Base-by-base conservation (phyloP, 2,797 vertebrate genomes). In the Valencia hispanica region DNA sequence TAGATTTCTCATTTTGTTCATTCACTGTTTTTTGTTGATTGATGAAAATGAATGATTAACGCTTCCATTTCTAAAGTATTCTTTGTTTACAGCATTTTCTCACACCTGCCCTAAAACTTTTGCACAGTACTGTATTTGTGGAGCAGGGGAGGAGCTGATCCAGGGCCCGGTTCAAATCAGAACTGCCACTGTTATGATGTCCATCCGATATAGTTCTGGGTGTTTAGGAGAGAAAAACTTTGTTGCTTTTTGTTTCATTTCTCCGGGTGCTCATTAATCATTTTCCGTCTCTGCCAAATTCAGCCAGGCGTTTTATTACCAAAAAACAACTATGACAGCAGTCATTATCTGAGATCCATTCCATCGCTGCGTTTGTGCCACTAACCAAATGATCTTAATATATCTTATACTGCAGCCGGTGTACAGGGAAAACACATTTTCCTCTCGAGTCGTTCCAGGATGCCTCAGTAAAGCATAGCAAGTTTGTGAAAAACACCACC, bases 301-400 rank as follows among this genome's bases (percentile, higher is more conserved):
- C 48, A 55, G 12, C 68, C 51, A 41, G n/a, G 25, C n/a, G 70
- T 27, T 72, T 72, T 74, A 45, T 75, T 71, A 55, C 73, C 48
- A 43, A 70, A 59, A 72, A 48, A 9, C 68, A 57, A 55, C 59
- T 55, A 36, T 59, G 59, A 80, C 78, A 41, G 39, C 63, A 57
- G 69, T 68, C 79, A 72, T 75, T 75, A 59, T 61, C 66, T 30
- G 63, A 47, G 36, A 72, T 75, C 70, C 51, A 72, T 68, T 70
- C 32, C 27, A n/a, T 34, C 34, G 43, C 69, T 6, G 41, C 39
- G 32, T 71, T 39, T 39, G 51, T 72, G 78, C 45, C 73, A 80
- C 73, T 55, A 68, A 72, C 61, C 69, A 75, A 80, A 80, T 75
- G 32, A 80, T 27, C 50, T 48, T 50, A 48, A 72, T 75, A 39